Percentiles rank a stretch among this genome's conserved stretches.
These are phyloP conservation scores for Tryphoninae sp. DNA, from an alignment of 2,888 invertebrate genomes.

Conservation along the genomic window DNA sequence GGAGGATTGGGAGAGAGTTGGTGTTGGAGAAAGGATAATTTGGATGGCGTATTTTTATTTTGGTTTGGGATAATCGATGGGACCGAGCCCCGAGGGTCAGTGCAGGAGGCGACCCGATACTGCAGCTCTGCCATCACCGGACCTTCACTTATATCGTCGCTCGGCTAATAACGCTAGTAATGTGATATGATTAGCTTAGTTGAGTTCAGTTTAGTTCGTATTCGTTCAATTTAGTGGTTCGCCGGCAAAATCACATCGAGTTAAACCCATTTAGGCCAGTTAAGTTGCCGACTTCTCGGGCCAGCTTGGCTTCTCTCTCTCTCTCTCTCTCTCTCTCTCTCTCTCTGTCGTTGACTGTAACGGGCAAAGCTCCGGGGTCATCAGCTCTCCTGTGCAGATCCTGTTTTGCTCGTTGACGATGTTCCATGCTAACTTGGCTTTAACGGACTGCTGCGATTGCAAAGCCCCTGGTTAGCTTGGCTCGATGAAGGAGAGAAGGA, in stretches of 20 bases:
- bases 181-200: conserved; percentile 81
- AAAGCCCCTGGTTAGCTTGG: too few species aligned
- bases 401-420: conserved; percentile 36
- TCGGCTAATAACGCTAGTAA: conserved; percentile 81
- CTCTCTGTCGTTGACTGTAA: conserved; percentile 6
- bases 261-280: conserved; percentile 81
- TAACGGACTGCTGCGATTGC: background rate
- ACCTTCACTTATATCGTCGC: conserved; percentile 81
- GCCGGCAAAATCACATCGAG: conserved; percentile 81
- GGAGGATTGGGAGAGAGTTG: too few species aligned
- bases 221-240: conserved; percentile 81
- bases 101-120: conserved; percentile 80
- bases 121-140: conserved; percentile 79
- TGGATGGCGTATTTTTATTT: background rate
- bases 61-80: conserved; percentile 62
- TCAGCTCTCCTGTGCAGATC: conserved; percentile 53
- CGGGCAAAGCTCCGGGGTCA: conserved; percentile 18
- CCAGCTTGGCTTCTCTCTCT: conserved; percentile 47
- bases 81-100: conserved; percentile 76
- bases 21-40: background rate
- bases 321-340: conserved; percentile 8
- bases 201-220: conserved; percentile 81
- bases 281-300: conserved; percentile 76
- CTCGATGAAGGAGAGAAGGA: too few species aligned
- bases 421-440: background rate